A percentile compares a stretch with the other conserved stretches of the same genome.
phyloP scores from a whole-genome alignment of 2,888 invertebrate species.

The Halictus quadricinctus region DNA sequence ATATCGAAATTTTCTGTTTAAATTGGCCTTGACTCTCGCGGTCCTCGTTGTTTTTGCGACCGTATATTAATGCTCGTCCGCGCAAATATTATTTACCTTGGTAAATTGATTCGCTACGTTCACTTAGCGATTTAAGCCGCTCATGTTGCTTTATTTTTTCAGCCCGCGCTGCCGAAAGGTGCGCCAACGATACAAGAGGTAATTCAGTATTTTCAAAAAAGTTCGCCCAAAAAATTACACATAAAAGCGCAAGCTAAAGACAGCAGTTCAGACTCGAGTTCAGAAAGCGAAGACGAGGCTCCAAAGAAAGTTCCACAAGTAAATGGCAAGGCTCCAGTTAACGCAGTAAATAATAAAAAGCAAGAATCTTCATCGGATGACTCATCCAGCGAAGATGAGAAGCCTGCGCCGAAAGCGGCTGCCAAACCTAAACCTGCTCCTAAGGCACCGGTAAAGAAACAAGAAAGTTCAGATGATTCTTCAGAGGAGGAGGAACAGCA shows the following conservation, averaged over 20 bases:
- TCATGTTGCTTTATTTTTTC: constrained; percentile 69
- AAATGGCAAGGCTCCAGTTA: constrained; percentile 71
- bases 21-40: background rate
- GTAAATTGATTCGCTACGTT: background rate
- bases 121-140: background rate
- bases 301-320: constrained; percentile 69
- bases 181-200: constrained; percentile 87
- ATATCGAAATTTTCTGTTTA: constrained; percentile 1
- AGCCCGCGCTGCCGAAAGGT: constrained; percentile 87
- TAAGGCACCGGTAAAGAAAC: constrained; percentile 72
- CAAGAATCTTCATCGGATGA: constrained; percentile 72
- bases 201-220: constrained; percentile 84
- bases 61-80: background rate
- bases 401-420: constrained; percentile 55
- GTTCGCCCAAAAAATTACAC: constrained; percentile 82
- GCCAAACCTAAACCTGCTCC: constrained; percentile 65
- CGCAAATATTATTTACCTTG: rapidly evolving
- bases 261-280: constrained; percentile 80
- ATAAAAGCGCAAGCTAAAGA: constrained; percentile 73
- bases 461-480: constrained; percentile 75
- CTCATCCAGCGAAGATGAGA: constrained; percentile 74
- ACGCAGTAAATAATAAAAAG: constrained; percentile 58
- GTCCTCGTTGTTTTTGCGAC: background rate
- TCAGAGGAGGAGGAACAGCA: constrained; percentile 73
- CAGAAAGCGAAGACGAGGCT: constrained; percentile 76